phyloP scores from a whole-genome alignment of 1,140 invertebrate species.

The Drosophila ercepeae region DNA sequence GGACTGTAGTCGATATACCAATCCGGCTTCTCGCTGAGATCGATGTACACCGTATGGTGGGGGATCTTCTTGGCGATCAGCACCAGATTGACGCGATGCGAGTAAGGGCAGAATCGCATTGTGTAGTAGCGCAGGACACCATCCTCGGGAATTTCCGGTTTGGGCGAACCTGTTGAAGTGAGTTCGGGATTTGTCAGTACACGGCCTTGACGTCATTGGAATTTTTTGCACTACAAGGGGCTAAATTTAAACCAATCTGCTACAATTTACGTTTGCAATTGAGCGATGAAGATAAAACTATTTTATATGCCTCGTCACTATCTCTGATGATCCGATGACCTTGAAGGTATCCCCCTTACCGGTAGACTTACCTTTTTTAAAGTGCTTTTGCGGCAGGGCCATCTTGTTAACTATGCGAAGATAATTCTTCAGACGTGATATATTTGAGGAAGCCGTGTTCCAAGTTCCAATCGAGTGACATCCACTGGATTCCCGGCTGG shows the following conservation, averaged over 20 bases:
- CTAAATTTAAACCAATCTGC: constrained; percentile 29
- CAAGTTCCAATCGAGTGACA: constrained; percentile 19
- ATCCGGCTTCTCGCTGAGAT: constrained; percentile 93
- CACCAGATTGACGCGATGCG: constrained; percentile 92
- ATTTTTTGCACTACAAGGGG: constrained; percentile 18
- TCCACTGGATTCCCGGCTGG: background rate
- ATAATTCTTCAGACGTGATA: constrained; percentile 10
- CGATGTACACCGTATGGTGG: constrained; percentile 93
- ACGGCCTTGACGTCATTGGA: constrained; percentile 36
- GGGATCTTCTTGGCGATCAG: constrained; percentile 93
- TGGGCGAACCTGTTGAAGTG: constrained; percentile 85
- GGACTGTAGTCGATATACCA: constrained; percentile 89
- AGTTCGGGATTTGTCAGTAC: constrained; percentile 11
- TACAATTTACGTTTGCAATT: constrained; percentile 14
- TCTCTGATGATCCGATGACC: constrained; percentile 16
- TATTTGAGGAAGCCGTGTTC: constrained; percentile 1
- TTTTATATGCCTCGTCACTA: constrained; percentile 23
- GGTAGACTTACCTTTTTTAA: constrained; percentile 62
- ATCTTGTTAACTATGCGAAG: constrained; percentile 17
- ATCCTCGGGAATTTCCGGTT: constrained; percentile 86
- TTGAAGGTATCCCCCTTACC: constrained; percentile 20
- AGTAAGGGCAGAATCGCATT: constrained; percentile 96
- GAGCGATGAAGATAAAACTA: constrained; percentile 33
- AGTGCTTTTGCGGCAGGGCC: constrained; percentile 60
- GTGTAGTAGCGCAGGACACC: constrained; percentile 92